Conservation (phyloP, 35 echinoderm and acorn worm genomes). For the Chiridota heheva region DNA sequence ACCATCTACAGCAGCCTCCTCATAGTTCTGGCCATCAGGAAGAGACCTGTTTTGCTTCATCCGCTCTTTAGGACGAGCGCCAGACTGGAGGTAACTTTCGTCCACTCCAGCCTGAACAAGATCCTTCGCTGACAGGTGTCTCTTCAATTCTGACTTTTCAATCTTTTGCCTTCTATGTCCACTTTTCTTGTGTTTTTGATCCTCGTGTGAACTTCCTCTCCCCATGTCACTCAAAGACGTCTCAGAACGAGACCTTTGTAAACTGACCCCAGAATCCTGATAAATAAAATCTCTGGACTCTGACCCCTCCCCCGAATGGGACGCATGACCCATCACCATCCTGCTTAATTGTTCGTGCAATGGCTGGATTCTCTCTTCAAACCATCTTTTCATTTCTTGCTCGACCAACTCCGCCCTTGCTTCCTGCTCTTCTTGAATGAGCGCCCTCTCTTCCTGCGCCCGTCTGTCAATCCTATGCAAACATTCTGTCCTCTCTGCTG, state of each 20-base stretch:
- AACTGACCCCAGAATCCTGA: conserved; percentile 24
- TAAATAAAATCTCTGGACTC: not conserved
- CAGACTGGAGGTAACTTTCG: conserved; percentile 13
- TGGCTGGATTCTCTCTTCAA: conserved; percentile 67
- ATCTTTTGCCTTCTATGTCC: not conserved
- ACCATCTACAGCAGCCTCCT: too few species aligned
- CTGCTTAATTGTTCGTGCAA: conserved; percentile 62
- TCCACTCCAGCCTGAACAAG: not conserved
- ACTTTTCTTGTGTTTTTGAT: not conserved
- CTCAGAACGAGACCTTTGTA: conserved; percentile 17
- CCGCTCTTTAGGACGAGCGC: conserved; percentile 42
- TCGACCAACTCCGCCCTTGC: conserved; percentile 50
- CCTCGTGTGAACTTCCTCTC: not conserved
- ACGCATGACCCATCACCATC: conserved; percentile 5
- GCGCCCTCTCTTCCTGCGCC: conserved; percentile 71
- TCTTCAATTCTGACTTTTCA: conserved; percentile 7
- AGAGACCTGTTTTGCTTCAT: too few species aligned
- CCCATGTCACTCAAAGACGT: not conserved
- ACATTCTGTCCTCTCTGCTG: conserved; percentile 83
- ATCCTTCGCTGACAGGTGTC: conserved; percentile 3
- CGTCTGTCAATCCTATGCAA: conserved; percentile 79
- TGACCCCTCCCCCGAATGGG: not conserved
- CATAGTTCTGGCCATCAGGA: too few species aligned
- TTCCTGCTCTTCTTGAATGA: conserved; percentile 61
- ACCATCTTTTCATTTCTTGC: conserved; percentile 69